Evolutionary conservation across 2,888 invertebrate genomes (phyloP), one percentile per base, ranked within the genome.

Genomic region (Periphyllus acericola): DNA sequence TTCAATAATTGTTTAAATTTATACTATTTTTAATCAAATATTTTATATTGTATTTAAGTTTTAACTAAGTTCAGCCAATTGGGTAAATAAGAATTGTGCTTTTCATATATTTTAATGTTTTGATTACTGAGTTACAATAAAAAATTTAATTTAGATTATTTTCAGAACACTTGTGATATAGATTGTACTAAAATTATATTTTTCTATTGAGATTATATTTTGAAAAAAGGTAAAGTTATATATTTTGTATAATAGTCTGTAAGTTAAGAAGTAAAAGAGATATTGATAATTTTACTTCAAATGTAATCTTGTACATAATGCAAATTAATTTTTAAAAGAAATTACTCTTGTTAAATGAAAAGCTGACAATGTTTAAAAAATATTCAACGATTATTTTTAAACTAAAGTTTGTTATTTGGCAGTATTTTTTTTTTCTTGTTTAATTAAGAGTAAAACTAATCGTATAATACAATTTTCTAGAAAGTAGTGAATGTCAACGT

Each of bases 341-440:
- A 66, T 32, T 5, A 34, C 4, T n/a, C 25, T 60, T 83, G 36
- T 75, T 19, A 40, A 60, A 55, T 72, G n/a, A 34, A 83, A 72
- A 55, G 11, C 34, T 60, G 75, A 6, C 60, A 83, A 60, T 0
- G 4, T 32, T 83, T 74, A 55, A 60, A n/a, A 55, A 74, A 60
- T 60, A 34, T 75, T 19, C 34, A 55, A 74, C 19, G 21, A 52
- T 34, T 72, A 66, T 66, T 84, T 32, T 84, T 46, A 83, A 75
- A 66, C 60, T 32, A 74, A 46, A 60, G 75, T 83, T 76, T 81
- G 29, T 40, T 84, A 32, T 66, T 76, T 76, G 36, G 55, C 84
- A 84, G 84, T 84, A 84, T 84, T 84, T 83, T 66, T 34, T 79
- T 79, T 19, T 72, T 17, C 14, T 40, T 83, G 21, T 74, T 60